A percentile compares a stretch with the other conserved stretches of the same genome.
Evolutionary conservation across 1,140 invertebrate genomes (phyloP).

Genomic region (Chymomyza costata): DNA sequence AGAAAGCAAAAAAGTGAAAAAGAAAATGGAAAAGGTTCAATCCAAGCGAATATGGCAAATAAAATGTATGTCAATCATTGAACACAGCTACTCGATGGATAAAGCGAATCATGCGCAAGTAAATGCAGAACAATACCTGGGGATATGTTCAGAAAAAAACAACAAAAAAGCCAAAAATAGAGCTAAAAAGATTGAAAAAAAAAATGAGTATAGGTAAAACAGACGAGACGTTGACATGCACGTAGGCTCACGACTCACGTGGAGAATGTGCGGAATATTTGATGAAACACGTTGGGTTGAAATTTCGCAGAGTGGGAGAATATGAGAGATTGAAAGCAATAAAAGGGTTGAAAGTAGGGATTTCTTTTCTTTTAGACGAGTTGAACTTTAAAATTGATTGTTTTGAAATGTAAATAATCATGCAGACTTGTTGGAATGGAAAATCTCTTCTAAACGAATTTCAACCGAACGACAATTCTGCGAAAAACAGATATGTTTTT

Average conservation of each 20-base stretch:
- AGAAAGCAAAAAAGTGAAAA: constrained; percentile 6
- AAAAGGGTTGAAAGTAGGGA: too few species aligned
- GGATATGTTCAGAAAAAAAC: constrained; percentile 16
- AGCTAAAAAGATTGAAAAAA: too few species aligned
- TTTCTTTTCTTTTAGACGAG: too few species aligned
- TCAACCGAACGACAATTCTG: too few species aligned
- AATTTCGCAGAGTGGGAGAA: too few species aligned
- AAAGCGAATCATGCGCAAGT: constrained; percentile 52
- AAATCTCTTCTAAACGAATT: too few species aligned
- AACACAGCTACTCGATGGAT: constrained; percentile 27
- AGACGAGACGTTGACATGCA: constrained; percentile 6
- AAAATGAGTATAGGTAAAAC: too few species aligned
- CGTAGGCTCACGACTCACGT: constrained; percentile 14
- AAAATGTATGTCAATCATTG: constrained; percentile 66
- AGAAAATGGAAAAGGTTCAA: neutral
- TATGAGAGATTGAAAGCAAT: too few species aligned
- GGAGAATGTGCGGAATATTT: constrained; percentile 47
- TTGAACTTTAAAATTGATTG: too few species aligned
- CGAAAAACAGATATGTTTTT: too few species aligned
- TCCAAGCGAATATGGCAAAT: constrained; percentile 44
- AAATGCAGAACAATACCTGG: constrained; percentile 36
- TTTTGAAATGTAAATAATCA: too few species aligned
- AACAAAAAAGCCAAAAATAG: constrained; percentile 7
- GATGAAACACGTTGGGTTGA: constrained; percentile 21
- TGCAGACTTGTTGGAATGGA: too few species aligned